phyloP scores from a whole-genome alignment of 2,888 invertebrate genomes.

The Rutpela maculata region DNA sequence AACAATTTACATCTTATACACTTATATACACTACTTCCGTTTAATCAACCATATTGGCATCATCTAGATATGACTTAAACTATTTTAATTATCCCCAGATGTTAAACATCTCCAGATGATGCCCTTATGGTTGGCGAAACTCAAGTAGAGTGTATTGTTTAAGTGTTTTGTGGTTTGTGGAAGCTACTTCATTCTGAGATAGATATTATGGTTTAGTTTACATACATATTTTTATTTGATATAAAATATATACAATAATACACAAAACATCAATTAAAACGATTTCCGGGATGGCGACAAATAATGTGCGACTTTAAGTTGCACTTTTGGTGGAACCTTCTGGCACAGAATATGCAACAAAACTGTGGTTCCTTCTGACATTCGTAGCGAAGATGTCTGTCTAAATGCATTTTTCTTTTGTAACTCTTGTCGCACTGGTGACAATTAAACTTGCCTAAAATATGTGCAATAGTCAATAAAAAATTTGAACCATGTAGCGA shows the following conservation, averaged over 20 bases:
- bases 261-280: conserved; percentile 3
- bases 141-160: no score
- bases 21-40: no score
- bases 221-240: not conserved
- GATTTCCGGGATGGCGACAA: conserved; percentile 30
- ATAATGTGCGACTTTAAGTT: conserved; percentile 43
- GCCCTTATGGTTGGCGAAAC: no score
- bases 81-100: no score
- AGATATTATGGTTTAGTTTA: no score
- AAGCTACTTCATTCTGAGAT: no score
- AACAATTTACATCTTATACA: no score
- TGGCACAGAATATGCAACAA: conserved; percentile 36
- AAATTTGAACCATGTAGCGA: not conserved
- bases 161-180: no score
- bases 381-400: conserved; percentile 85
- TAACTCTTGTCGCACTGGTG: conserved; percentile 86
- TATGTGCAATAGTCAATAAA: not conserved
- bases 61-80: no score
- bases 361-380: conserved; percentile 83
- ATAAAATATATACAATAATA: not conserved
- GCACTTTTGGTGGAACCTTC: conserved; percentile 38
- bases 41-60: no score
- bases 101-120: no score
- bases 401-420: conserved; percentile 84
- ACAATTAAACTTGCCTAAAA: conserved; percentile 71